Conservation (phyloP, 2,797 vertebrate species). For the Malacoraja senta region DNA sequence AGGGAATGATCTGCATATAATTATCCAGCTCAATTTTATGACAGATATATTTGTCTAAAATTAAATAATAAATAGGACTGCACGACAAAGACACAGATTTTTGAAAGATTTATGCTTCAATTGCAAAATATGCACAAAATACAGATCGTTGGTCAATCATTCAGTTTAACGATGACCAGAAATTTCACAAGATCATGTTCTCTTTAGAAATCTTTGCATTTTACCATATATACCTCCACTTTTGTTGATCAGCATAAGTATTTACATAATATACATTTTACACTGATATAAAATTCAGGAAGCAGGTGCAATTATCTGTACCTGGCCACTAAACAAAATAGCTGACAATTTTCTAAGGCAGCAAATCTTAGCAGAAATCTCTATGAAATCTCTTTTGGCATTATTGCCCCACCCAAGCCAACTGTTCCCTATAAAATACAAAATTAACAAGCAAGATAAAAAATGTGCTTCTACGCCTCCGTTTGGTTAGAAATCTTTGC, state of each 20-base stretch:
- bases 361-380: slow-evolving; percentile 1
- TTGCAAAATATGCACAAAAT: slow-evolving; percentile 9
- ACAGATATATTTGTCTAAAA: neutral
- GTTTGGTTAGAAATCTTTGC: slow-evolving; percentile 28
- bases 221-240: slow-evolving; percentile 4
- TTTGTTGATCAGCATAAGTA: slow-evolving; percentile 49
- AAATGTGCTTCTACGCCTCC: neutral
- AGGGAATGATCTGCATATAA: no score
- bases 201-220: slow-evolving; percentile 23
- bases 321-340: neutral
- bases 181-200: neutral
- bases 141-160: neutral
- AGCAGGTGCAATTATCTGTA: slow-evolving; percentile 21
- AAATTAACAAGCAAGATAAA: neutral
- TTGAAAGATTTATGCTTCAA: neutral
- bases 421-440: neutral
- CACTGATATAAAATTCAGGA: slow-evolving; percentile 54
- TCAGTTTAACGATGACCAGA: slow-evolving; percentile 15
- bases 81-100: neutral
- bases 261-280: slow-evolving; percentile 78
- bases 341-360: neutral
- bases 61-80: neutral
- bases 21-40: neutral
- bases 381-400: neutral
- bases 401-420: neutral